phyloP scores from a whole-genome alignment of 2,888 invertebrate species.

The Proisotoma minuta region DNA sequence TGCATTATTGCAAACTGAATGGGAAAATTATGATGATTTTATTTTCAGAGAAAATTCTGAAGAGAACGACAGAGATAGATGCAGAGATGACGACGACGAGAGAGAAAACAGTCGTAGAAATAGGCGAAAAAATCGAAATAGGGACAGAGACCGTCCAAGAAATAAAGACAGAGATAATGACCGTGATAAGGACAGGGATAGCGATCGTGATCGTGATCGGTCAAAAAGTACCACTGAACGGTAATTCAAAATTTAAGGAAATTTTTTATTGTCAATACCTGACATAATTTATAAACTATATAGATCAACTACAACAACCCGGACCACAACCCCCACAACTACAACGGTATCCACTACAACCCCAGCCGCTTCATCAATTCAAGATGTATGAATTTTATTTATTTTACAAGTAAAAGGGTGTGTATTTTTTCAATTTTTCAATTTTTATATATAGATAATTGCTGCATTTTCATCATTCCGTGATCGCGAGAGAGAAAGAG shows the following conservation, averaged over 20 bases:
- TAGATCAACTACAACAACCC: conserved; percentile 9
- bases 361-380: conserved; percentile 26
- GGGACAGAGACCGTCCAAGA: not conserved
- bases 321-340: conserved; percentile 7
- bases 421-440: not conserved
- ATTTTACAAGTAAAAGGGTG: not conserved
- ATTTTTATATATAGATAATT: conserved; percentile 10
- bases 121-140: not conserved
- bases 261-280: no score
- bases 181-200: not conserved
- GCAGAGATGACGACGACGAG: not conserved
- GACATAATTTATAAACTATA: not conserved
- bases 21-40: not conserved
- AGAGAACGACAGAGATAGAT: not conserved
- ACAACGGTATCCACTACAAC: conserved; percentile 24
- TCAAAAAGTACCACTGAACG: no score
- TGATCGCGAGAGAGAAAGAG: not conserved
- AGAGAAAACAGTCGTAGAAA: not conserved
- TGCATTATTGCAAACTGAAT: not conserved
- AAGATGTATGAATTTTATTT: conserved; percentile 15
- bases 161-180: not conserved
- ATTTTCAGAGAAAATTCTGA: not conserved
- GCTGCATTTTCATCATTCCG: conserved; percentile 13
- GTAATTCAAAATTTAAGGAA: no score
- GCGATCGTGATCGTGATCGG: no score